These are phyloP conservation scores for Monoplex corrugatus DNA, from an alignment of 2,888 invertebrate species.

Conservation along the genomic window DNA sequence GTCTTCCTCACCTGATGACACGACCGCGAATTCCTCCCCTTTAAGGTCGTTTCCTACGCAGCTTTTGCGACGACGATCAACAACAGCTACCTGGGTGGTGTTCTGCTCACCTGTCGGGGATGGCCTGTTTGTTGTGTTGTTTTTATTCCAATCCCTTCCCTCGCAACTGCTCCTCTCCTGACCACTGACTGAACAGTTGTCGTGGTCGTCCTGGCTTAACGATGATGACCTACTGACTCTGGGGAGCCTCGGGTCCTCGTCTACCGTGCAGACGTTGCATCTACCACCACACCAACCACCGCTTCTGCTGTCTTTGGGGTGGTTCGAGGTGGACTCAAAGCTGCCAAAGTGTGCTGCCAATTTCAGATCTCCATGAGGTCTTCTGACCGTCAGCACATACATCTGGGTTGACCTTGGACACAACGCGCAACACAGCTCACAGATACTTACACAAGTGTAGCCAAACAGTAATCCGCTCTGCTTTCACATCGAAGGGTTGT, in stretches of 20 bases:
- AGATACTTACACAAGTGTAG: background rate
- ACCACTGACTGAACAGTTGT: background rate
- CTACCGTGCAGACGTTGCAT: background rate
- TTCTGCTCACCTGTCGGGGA: too few relatives aligned
- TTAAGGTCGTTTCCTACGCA: too few relatives aligned
- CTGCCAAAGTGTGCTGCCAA: slow-evolving; percentile 22
- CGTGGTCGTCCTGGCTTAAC: background rate
- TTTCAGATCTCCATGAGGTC: slow-evolving; percentile 33
- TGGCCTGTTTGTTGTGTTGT: too few relatives aligned
- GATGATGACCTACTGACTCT: background rate
- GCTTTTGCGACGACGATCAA: too few relatives aligned
- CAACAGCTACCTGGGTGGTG: too few relatives aligned
- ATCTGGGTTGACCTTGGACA: slow-evolving; percentile 47
- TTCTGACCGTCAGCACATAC: slow-evolving; percentile 44
- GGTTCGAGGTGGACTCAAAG: background rate
- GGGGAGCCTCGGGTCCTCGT: background rate
- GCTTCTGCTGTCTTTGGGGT: background rate
- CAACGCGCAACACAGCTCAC: background rate
- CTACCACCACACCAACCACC: background rate
- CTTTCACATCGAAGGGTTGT: too few relatives aligned
- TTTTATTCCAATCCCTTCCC: too few relatives aligned
- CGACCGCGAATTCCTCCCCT: too few relatives aligned
- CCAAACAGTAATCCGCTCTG: background rate
- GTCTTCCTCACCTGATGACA: too few relatives aligned
- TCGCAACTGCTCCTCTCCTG: background rate